Evolutionary conservation across 1,140 invertebrate species (phyloP), one percentile per base, ranked within the genome.

Genomic region (Linepithema humile): DNA sequence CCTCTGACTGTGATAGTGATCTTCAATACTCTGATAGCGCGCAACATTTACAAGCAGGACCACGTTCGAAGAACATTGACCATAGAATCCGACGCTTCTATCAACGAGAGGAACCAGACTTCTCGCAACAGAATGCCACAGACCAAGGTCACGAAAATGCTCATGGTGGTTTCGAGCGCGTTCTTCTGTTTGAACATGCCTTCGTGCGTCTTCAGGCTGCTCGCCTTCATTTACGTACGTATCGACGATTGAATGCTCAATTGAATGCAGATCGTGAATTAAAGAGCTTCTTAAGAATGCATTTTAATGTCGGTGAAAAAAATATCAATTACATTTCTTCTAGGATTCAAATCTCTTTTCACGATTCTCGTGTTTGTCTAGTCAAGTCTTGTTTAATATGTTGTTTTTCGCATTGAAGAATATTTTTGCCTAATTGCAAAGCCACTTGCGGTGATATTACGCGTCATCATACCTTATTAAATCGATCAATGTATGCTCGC

Each of bases 181-280:
- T 98, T 98, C 92, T 95, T 98, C 0, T 94, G 96, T 40, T 94
- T 98, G 26, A 98, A 98, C 94, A 91, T 98, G 20, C 97, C 97
- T 0, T 96, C 96, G 35, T 97, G 96, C 91, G 94, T 96, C 55
- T 94, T 97, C 82, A 93, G 96, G 65, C 91, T 97, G 32, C 89
- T 95, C 72, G 95, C 95, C 20, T 96, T 96, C 88, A 93, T 95
- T 64, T 93, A 95, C 93, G 96, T 96, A 92, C 94, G 94, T 93
- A 69, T 10, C 15, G 15, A 20, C n/a, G n/a, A 43, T 57, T 17
- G 32, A 72, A 67, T 45, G 1, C 4, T 75, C 29, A 40, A 32
- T 23, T n/a, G 3, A 55, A 15, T 48, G 29, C 15, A 12, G 26
- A 57, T 29, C 10, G 6, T 57, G 0, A 23, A 17, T 69, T 50